Evolutionary conservation across 2,797 vertebrate genomes (phyloP), one percentile per base, ranked within the genome.

Genomic region (Sarcoramphus papa): DNA sequence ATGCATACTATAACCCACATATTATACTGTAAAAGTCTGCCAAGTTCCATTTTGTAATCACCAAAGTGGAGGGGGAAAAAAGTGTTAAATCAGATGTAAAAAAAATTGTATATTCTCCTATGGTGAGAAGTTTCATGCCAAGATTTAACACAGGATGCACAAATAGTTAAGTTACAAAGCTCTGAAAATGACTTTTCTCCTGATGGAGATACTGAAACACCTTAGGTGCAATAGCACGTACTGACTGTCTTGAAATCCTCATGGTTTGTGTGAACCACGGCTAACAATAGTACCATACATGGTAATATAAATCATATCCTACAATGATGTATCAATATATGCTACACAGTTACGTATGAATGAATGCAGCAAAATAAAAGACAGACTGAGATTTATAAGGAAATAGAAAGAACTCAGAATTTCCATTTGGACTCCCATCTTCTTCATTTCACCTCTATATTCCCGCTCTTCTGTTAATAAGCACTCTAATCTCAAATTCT

Each of bases 11-110:
- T n/a, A 94, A 82, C 19, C 45, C 35, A 67, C n/a, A 53, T 48
- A 41, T 43, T 51, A 50, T 5, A 27, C 51, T 30, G 3, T 6
- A 62, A 56, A 62, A 56, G 14, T 19, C 48, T 74, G 67, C 10
- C 51, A 94, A 87, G 12, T 50, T 80, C 50, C 18, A 62, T 47
- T 84, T 68, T 28, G 47, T 80, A 79, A 19, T 24, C 60, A 33
- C 41, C 23, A 2, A 54, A 68, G 14, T 3, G 1, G 4, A 37
- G 5, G 3, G 31, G 10, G 4, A 0, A 0, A 0, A 11, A 70
- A 69, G 24, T 17, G 16, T 60, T 64, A 65, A 70, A 87, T 70
- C 16, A 67, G 43, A 74, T n/a, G 27, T 54, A 28, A 82, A 74
- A 59, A 63, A 81, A 82, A 8, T 5, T 33, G 14, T 65, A 40